Conservation (phyloP, 2,113 vertebrate species). For the Daboia siamensis region DNA sequence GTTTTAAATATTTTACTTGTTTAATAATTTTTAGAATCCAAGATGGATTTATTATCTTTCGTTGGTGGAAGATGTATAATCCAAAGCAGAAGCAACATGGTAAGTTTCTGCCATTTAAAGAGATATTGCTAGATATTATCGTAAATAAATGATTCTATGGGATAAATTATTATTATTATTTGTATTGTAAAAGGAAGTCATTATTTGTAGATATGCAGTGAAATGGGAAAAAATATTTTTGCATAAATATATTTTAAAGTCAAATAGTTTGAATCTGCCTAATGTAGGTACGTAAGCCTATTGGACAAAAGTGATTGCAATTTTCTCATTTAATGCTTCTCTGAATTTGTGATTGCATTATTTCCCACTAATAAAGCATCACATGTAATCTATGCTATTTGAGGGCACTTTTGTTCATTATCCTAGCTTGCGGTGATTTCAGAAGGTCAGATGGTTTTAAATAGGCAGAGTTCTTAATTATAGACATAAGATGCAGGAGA, state of each 20-base stretch:
- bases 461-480: not conserved
- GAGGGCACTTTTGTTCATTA: not conserved
- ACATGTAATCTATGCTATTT: not conserved
- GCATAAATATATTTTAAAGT: not conserved
- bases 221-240: not conserved
- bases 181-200: not conserved
- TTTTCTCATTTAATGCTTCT: slow-evolving; percentile 6
- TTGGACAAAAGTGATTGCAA: not conserved
- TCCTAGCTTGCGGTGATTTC: not conserved
- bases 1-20: slow-evolving; percentile 23
- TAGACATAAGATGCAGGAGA: not conserved
- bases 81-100: slow-evolving; percentile 98
- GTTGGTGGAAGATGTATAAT: slow-evolving; percentile 99
- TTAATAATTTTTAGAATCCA: slow-evolving; percentile 82
- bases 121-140: not conserved
- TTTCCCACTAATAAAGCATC: slow-evolving; percentile 6
- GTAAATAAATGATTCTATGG: not conserved
- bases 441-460: not conserved
- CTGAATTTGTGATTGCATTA: slow-evolving; percentile 6
- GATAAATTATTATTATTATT: not conserved
- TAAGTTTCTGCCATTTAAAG: slow-evolving; percentile 65
- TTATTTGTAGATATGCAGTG: not conserved
- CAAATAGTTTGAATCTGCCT: not conserved
- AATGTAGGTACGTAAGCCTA: not conserved
- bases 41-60: slow-evolving; percentile 97